These are phyloP conservation scores for Drosophila picticornis DNA, from an alignment of 2,888 invertebrate genomes.

Conservation along the genomic window DNA sequence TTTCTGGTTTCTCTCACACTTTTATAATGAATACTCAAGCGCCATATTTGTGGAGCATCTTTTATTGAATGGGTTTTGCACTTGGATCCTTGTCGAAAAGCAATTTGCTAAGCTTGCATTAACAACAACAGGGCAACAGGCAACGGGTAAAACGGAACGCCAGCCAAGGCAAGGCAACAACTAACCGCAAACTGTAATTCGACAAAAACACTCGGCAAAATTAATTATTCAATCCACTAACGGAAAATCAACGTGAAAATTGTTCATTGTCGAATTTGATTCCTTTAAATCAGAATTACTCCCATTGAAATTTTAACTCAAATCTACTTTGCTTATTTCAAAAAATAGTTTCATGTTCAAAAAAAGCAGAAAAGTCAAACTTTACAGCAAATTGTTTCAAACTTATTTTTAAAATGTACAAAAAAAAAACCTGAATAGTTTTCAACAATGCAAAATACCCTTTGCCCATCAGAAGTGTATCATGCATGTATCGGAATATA, in stretches of 20 bases:
- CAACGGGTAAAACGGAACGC: conserved; percentile 4
- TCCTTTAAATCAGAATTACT: neutral
- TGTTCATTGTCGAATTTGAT: neutral
- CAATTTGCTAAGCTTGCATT: conserved; percentile 51
- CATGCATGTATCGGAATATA: neutral
- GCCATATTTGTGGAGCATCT: neutral
- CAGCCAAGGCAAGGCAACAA: neutral
- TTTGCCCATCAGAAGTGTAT: neutral
- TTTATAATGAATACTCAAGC: neutral
- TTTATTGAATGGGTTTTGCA: neutral
- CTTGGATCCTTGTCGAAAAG: conserved; percentile 7
- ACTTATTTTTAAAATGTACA: neutral
- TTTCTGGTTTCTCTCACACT: too few relatives aligned
- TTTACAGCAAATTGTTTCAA: neutral
- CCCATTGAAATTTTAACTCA: too few relatives aligned
- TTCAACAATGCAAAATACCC: neutral
- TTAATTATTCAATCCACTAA: neutral
- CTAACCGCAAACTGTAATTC: conserved; percentile 5
- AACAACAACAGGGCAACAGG: too few relatives aligned
- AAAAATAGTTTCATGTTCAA: neutral
- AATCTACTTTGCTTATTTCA: neutral
- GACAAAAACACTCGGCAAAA: conserved; percentile 7
- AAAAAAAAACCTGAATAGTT: neutral
- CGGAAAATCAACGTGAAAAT: neutral
- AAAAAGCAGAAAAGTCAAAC: neutral